These are phyloP conservation scores for Carassius auratus DNA, from an alignment of 2,113 vertebrate genomes.

Conservation along the genomic window DNA sequence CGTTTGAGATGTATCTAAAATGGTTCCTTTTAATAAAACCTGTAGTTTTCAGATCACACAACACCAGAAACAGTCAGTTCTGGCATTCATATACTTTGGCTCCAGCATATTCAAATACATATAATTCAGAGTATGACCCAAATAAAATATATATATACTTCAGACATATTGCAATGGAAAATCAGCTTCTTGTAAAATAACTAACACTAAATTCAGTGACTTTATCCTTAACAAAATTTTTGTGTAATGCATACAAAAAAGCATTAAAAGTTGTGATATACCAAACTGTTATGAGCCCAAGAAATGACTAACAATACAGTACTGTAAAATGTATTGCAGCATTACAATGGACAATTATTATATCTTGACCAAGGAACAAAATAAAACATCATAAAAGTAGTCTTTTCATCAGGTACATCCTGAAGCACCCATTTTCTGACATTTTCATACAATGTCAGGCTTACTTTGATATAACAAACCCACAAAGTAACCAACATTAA, in stretches of 20 bases:
- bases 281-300: background rate
- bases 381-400: background rate
- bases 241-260: background rate
- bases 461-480: background rate
- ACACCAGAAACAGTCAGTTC: background rate
- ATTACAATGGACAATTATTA: background rate
- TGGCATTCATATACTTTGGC: background rate
- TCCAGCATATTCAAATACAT: background rate
- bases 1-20: background rate
- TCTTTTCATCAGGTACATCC: slow-evolving; percentile 14
- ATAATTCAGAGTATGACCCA: background rate
- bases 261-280: background rate
- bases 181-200: background rate
- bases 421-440: slow-evolving; percentile 15
- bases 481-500: background rate
- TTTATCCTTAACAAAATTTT: background rate
- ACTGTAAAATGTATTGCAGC: background rate
- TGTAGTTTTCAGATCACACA: background rate
- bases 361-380: slow-evolving; percentile 11
- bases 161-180: background rate
- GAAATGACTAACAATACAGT: background rate
- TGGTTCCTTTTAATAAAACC: background rate
- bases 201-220: background rate
- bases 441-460: background rate
- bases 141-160: background rate